Evolutionary conservation across 2,113 vertebrate species (phyloP), one percentile per base, ranked within the genome.

Genomic region (Marmota flaviventris): DNA sequence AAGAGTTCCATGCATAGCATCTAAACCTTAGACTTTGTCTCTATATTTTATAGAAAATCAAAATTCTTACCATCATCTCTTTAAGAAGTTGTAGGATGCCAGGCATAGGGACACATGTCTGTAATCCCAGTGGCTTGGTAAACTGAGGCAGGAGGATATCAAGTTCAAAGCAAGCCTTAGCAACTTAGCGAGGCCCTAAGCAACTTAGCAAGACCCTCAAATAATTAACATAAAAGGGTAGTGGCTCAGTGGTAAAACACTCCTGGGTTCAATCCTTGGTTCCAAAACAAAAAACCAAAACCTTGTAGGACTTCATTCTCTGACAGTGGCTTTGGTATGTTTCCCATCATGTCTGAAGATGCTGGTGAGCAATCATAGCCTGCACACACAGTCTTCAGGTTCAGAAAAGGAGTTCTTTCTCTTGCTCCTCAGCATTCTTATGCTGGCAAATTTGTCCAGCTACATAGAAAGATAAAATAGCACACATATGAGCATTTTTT

Each of bases 401-500:
- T 97, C 1, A 98, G 88, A 83, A 99, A 94, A n/a, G 98, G 97
- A 4, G 98, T 98, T 1, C 99, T 99, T 99, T 95, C 99, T 99
- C 97, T 98, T 99, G 94, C 98, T 99, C 17, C 99, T 99, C 0
- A 99, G 99, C 76, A 99, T 99, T 77, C 99, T 99, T 97, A 99
- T 99, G 95, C 99, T 99, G 88, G 99, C 98, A 97, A 99, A 99
- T 97, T 98, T 98, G 98, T 99, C 99, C 98, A 99, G 96, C 99
- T 99, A 97, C 16, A 93, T 96, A 97, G 14, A 98, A 94, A 95
- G 92, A n/a, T 90, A 96, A 96, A 91, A 97, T 2, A 85, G n/a
- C 65, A 96, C 14, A 83, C 4, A 25, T 53, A 0, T 97, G 77
- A 97, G 17, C 70, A 96, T 45, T 75, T 90, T 53, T 53, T 39